Base-by-base conservation (phyloP, 2,113 vertebrate species). In the Sitta europaea region DNA sequence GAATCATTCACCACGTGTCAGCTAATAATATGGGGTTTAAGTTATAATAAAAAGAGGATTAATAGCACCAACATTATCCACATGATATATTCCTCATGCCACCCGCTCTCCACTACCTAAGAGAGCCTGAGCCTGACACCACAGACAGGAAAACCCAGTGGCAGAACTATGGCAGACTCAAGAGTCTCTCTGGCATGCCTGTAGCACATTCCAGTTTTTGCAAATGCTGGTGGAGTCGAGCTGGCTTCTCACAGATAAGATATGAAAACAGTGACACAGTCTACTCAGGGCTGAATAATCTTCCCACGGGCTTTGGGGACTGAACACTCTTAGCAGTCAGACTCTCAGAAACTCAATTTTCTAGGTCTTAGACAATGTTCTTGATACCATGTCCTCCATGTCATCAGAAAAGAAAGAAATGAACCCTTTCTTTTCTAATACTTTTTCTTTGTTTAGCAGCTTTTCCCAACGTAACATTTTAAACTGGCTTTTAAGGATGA, bases 171-270 rank as follows among this genome's bases (percentile, higher is more conserved):
- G 71, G 53, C 35, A 84, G 68, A 47, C 42, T 47, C 19, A 21
- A 16, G 35, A 80, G 42, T 38, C 54, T 28, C 57, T 74, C 76
- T 67, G 65, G 16, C 70, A 71, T 71, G 73, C 45, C 48, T 3
- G 7, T 11, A 62, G 87, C 61, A 71, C 73, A 78, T 87, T 94
- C 77, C 73, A 87, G 33, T 40, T 95, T 51, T 65, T 71, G n/a
- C 84, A 92, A 92, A 43, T 28, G 47, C 55, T 89, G 73, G 11
- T 55, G 71, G 71, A 87, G 61, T 48, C 0, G 1, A 93, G 85
- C 76, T 5, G 6, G 43, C 38, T 92, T 57, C 57, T 90, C 66
- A 59, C 55, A 91, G 92, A 91, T 85, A 95, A 95, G 95, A 91
- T 85, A 93, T 0, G 2, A 80, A 90, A 91, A 63, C 74, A 72